phyloP scores from a whole-genome alignment of 35 echinoderm and acorn worm genomes.

The Hemicentrotus pulcherrimus region DNA sequence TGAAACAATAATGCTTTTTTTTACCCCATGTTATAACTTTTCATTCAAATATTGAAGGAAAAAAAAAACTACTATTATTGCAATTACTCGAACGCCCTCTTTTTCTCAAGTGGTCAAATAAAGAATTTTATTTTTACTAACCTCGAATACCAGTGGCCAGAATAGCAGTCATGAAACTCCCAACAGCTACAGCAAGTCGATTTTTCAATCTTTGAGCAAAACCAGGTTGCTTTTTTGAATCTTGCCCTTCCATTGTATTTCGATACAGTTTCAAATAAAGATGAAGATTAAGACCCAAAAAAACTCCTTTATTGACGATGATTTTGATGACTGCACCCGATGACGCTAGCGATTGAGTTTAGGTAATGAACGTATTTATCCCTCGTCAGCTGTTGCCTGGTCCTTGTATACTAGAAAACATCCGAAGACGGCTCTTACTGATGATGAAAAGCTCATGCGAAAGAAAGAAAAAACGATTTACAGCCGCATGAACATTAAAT shows the following conservation, averaged over 20 bases:
- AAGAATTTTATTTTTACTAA: not conserved
- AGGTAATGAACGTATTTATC: too few species aligned
- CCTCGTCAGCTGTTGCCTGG: too few species aligned
- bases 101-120: not conserved
- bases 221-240: not conserved
- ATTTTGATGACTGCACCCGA: not conserved
- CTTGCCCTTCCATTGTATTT: not conserved
- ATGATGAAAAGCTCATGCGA: not conserved
- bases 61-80: too few species aligned
- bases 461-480: not conserved
- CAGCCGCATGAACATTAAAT: not conserved
- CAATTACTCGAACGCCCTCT: not conserved
- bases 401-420: not conserved
- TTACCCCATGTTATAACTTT: too few species aligned
- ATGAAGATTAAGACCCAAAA: not conserved
- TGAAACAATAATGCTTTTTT: too few species aligned
- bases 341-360: not conserved
- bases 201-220: not conserved
- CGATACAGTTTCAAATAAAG: not conserved
- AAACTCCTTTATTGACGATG: not conserved
- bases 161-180: conserved; percentile 38
- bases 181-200: conserved; percentile 26
- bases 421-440: not conserved
- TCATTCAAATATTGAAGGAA: too few species aligned
- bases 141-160: conserved; percentile 25